phyloP scores from a whole-genome alignment of 2,888 invertebrate genomes.

The Fragum fragum region DNA sequence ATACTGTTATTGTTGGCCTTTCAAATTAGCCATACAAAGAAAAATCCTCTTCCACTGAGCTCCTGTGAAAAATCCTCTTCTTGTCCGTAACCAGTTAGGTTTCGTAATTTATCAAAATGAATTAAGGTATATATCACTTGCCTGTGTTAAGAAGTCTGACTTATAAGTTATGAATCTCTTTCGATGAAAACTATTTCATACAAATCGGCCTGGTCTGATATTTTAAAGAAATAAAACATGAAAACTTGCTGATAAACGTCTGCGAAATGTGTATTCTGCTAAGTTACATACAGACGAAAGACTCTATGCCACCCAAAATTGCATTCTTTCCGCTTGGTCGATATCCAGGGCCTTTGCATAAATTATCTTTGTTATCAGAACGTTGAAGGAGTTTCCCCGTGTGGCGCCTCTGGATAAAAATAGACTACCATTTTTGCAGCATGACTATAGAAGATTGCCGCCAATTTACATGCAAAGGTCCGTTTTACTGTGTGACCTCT shows the following conservation, averaged over 20 bases:
- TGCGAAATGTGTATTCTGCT: constrained; percentile 21
- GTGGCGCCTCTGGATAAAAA: neutral
- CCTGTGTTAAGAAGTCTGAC: constrained; percentile 16
- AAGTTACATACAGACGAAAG: neutral
- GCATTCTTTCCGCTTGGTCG: constrained; percentile 31
- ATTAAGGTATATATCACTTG: constrained; percentile 17
- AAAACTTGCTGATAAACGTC: constrained; percentile 26
- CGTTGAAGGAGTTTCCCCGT: neutral
- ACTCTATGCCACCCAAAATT: constrained; percentile 30
- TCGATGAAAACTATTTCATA: neutral
- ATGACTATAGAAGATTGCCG: constrained; percentile 5
- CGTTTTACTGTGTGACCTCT: neutral
- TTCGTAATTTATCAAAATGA: neutral
- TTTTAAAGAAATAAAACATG: constrained; percentile 11
- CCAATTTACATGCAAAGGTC: neutral
- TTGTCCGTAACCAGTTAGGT: neutral
- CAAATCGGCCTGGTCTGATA: constrained; percentile 19
- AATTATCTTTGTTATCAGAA: constrained; percentile 22
- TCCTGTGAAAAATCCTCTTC: constrained; percentile 8
- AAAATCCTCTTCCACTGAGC: constrained; percentile 22
- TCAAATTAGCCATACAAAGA: neutral
- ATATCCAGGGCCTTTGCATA: constrained; percentile 26
- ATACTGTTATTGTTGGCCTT: neutral
- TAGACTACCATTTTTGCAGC: constrained; percentile 12
- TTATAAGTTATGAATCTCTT: neutral